Percentiles rank a stretch among this genome's conserved stretches.
Evolutionary conservation across 2,888 invertebrate genomes (phyloP).

Genomic region (Drosophila aldrichi): DNA sequence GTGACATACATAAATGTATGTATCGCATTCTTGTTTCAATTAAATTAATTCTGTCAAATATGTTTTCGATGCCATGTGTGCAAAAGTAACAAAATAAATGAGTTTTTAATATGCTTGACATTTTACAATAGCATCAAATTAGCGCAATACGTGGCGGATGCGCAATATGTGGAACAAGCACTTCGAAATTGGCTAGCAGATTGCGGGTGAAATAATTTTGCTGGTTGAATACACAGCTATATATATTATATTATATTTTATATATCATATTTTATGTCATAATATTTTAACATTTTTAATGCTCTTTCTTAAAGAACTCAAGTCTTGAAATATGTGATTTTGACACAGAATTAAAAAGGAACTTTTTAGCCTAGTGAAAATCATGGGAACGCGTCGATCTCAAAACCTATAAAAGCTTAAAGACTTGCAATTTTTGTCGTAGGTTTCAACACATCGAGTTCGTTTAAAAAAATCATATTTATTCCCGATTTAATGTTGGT

Average conservation of each 20-base stretch:
- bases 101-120: slow-evolving; percentile 8
- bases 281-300: not conserved
- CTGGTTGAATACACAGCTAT: not conserved
- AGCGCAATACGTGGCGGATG: slow-evolving; percentile 1
- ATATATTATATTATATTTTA: no score
- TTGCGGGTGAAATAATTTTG: not conserved
- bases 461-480: no score
- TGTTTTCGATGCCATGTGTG: slow-evolving; percentile 10
- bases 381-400: no score
- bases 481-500: no score
- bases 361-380: no score
- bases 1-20: not conserved
- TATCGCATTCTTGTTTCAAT: not conserved
- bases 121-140: slow-evolving; percentile 9
- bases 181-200: not conserved
- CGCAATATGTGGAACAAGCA: not conserved
- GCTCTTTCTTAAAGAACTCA: not conserved
- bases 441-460: no score
- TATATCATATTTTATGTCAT: not conserved
- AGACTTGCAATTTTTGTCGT: no score
- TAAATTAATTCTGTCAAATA: slow-evolving; percentile 12
- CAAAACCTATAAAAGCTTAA: no score
- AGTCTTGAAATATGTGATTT: not conserved
- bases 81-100: slow-evolving; percentile 3
- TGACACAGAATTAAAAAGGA: no score